phyloP scores from a whole-genome alignment of 2,797 vertebrate genomes.

The Ceyx erithaca region DNA sequence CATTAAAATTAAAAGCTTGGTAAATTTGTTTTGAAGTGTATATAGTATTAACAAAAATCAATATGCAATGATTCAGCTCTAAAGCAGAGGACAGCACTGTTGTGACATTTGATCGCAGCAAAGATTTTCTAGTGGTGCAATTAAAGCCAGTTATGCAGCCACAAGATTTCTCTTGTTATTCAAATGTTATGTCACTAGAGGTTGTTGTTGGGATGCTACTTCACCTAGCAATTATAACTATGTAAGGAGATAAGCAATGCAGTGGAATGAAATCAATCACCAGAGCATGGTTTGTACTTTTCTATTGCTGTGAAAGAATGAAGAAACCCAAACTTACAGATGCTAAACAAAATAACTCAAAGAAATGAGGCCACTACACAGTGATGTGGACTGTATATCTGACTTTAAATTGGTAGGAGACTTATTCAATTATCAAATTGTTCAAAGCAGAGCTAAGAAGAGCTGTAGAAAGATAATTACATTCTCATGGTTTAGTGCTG shows the following conservation, averaged over 20 bases:
- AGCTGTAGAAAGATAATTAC: constrained; percentile 59
- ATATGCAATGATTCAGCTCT: background rate
- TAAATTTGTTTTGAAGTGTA: background rate
- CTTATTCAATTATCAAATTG: constrained; percentile 67
- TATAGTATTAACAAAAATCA: background rate
- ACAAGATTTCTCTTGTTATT: background rate
- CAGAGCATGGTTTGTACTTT: background rate
- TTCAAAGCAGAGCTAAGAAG: constrained; percentile 59
- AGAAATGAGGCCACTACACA: constrained; percentile 19
- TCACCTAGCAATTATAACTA: background rate
- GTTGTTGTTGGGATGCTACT: background rate
- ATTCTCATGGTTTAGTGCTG: constrained; percentile 50
- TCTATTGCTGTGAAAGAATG: background rate
- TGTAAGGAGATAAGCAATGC: background rate
- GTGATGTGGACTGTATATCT: constrained; percentile 16
- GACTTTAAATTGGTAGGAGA: constrained; percentile 7
- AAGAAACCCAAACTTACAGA: background rate
- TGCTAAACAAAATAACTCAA: constrained; percentile 2
- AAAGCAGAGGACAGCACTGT: background rate
- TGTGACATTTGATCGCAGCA: background rate
- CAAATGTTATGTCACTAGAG: background rate
- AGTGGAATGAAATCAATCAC: background rate
- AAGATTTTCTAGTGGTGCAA: background rate
- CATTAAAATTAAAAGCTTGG: background rate
- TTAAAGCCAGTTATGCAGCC: background rate